Evolutionary conservation across 2,797 vertebrate species (phyloP).

Genomic region (Amphiprion clarkii): DNA sequence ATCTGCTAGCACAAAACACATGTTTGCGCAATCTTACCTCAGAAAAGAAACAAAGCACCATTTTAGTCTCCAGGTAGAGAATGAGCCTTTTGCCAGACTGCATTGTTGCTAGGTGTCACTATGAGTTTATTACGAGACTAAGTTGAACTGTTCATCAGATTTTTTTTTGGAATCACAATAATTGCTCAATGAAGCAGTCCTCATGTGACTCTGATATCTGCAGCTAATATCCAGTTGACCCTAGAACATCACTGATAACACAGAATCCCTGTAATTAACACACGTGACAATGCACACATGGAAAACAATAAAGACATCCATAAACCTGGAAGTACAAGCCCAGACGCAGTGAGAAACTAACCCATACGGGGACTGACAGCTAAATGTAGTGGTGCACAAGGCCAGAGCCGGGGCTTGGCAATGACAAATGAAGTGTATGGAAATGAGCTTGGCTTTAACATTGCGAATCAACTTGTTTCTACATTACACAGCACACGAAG

Average conservation of each 20-base stretch:
- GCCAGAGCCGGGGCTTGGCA: constrained; percentile 49
- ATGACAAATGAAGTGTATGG: constrained; percentile 64
- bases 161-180: constrained; percentile 38
- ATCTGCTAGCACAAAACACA: constrained; percentile 50
- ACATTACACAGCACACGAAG: constrained; percentile 39
- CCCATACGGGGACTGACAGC: constrained; percentile 58
- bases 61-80: constrained; percentile 39
- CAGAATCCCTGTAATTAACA: constrained; percentile 26
- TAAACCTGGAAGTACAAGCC: constrained; percentile 36
- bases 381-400: constrained; percentile 58
- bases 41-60: constrained; percentile 44
- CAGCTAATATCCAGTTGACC: constrained; percentile 66
- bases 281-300: not conserved
- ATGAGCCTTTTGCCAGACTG: not conserved
- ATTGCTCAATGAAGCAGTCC: constrained; percentile 44
- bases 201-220: constrained; percentile 47
- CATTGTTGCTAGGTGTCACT: too few species aligned
- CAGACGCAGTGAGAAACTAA: constrained; percentile 35
- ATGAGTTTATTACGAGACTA: too few species aligned
- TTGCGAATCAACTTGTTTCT: constrained; percentile 63
- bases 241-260: constrained; percentile 43
- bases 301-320: constrained; percentile 35
- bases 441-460: constrained; percentile 64
- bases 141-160: too few species aligned
- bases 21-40: constrained; percentile 49